These are phyloP conservation scores for Megamerina dolium DNA, from an alignment of 2,888 invertebrate genomes.

Conservation along the genomic window DNA sequence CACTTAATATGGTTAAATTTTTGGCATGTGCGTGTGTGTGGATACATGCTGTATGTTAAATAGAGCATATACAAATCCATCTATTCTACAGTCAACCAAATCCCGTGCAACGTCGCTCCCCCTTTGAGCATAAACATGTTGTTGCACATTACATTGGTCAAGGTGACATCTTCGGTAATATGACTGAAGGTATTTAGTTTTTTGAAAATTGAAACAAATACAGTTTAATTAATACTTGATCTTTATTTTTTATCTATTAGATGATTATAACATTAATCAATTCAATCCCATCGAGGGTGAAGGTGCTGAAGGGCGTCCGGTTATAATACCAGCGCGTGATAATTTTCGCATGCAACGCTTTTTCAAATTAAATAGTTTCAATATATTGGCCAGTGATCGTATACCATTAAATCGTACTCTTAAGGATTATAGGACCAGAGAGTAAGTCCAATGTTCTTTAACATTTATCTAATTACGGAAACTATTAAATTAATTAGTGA, in stretches of 20 bases:
- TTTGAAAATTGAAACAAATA: conserved; percentile 3
- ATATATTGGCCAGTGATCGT: conserved; percentile 79
- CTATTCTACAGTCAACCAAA: conserved; percentile 42
- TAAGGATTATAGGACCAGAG: conserved; percentile 76
- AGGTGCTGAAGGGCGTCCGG: conserved; percentile 75
- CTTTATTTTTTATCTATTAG: conserved; percentile 25
- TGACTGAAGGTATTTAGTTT: conserved; percentile 59
- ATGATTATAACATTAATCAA: conserved; percentile 62
- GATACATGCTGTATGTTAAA: too few relatives aligned
- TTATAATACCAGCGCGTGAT: conserved; percentile 68
- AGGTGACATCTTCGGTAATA: conserved; percentile 69
- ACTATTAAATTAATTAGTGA: too few relatives aligned
- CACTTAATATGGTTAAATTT: too few relatives aligned
- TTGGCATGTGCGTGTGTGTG: neutral
- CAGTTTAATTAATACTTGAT: conserved; percentile 1
- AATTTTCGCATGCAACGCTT: conserved; percentile 70
- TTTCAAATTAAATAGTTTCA: conserved; percentile 79
- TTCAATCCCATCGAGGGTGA: conserved; percentile 69
- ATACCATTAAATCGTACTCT: conserved; percentile 79
- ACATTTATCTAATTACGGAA: too few relatives aligned
- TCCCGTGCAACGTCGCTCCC: conserved; percentile 40
- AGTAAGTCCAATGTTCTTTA: conserved; percentile 59
- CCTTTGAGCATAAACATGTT: conserved; percentile 51
- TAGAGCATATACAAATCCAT: too few relatives aligned
- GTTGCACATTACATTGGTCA: conserved; percentile 87